Conservation (phyloP, 2,888 invertebrate genomes). For the Coelinius sp. region DNA sequence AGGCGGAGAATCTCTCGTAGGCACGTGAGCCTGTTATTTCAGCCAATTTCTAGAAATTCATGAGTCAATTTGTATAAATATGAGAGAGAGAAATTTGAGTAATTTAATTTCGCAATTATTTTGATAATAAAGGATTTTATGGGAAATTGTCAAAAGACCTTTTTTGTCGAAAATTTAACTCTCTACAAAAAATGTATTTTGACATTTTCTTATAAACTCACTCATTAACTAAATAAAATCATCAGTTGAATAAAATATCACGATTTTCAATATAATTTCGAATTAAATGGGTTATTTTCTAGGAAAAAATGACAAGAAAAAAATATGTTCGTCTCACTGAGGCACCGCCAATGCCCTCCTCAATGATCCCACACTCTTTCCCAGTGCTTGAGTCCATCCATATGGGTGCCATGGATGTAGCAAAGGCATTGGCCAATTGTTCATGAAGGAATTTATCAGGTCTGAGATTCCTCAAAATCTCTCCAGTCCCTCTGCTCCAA, state of each 20-base stretch:
- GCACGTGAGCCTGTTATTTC: constrained; percentile 88
- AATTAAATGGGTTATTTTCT: too few species aligned
- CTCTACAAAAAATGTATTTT: too few species aligned
- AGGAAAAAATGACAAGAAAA: not conserved
- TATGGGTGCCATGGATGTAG: constrained; percentile 86
- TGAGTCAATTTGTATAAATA: constrained; percentile 21
- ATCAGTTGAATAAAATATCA: constrained; percentile 24
- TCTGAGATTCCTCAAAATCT: constrained; percentile 77
- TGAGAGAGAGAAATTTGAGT: too few species aligned
- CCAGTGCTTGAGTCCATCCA: constrained; percentile 97
- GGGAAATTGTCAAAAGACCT: too few species aligned
- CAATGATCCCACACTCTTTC: constrained; percentile 83
- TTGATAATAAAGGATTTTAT: too few species aligned
- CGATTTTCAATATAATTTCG: too few species aligned
- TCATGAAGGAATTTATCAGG: constrained; percentile 85
- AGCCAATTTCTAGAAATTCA: constrained; percentile 78
- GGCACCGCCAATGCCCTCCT: constrained; percentile 85
- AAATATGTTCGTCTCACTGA: constrained; percentile 72
- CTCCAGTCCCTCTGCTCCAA: constrained; percentile 86
- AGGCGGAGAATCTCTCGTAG: constrained; percentile 92
- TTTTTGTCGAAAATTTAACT: too few species aligned
- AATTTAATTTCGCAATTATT: too few species aligned
- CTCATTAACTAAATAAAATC: too few species aligned
- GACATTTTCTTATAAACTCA: too few species aligned
- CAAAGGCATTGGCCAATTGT: constrained; percentile 86